These are phyloP conservation scores for Hydrozoanthus gracilis DNA, from an alignment of 92 coral and sea anemone genomes.

Conservation along the genomic window DNA sequence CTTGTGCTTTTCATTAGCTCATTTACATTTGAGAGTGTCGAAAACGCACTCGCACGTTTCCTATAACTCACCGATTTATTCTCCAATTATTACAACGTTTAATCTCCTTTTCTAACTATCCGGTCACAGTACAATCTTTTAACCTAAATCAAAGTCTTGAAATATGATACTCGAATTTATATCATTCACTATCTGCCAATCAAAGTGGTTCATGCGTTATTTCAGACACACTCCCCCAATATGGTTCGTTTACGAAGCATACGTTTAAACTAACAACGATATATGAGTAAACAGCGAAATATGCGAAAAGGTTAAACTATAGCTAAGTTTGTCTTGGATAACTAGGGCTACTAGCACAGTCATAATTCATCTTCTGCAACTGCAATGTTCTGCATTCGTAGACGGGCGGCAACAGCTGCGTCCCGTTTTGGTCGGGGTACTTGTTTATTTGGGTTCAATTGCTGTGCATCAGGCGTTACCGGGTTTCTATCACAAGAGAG, in stretches of 20 bases:
- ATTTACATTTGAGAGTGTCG: too few species aligned
- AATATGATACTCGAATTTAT: neutral
- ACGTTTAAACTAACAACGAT: conserved; percentile 1
- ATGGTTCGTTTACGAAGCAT: conserved; percentile 31
- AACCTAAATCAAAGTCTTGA: neutral
- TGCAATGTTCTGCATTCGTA: conserved; percentile 7
- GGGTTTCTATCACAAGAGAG: neutral
- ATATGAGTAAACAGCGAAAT: neutral
- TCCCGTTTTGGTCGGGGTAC: conserved; percentile 12
- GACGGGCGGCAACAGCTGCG: conserved; percentile 22
- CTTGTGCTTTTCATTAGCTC: too few species aligned
- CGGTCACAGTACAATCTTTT: neutral
- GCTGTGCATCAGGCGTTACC: neutral
- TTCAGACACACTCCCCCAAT: conserved; percentile 36
- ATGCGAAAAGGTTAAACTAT: neutral
- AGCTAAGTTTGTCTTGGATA: neutral
- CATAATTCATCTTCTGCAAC: neutral
- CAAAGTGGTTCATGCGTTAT: neutral
- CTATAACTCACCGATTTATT: too few species aligned
- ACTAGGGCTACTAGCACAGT: conserved; percentile 18
- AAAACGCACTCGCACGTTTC: too few species aligned
- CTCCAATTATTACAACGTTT: too few species aligned
- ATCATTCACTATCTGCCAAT: too few species aligned
- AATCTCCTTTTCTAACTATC: neutral
- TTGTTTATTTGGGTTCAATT: neutral